These are phyloP conservation scores for Hemibagrus wyckioides DNA, from an alignment of 2,113 vertebrate species.

Conservation along the genomic window DNA sequence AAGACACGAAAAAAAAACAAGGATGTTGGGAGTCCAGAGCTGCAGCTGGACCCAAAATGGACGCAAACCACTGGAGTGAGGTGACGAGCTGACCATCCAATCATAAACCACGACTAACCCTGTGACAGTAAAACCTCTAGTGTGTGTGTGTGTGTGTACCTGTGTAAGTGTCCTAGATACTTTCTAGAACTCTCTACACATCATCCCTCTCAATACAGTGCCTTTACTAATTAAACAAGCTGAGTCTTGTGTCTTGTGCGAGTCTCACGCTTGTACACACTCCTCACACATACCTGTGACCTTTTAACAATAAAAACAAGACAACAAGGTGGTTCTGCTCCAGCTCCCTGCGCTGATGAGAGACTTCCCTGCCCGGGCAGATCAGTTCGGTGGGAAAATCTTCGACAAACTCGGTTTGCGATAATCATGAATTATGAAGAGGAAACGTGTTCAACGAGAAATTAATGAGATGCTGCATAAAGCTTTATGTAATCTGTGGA, in stretches of 20 bases:
- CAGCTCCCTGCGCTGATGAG: background rate
- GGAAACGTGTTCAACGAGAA: conserved; percentile 58
- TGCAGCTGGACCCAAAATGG: background rate
- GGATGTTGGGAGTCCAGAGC: background rate
- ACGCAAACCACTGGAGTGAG: background rate
- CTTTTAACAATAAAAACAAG: background rate
- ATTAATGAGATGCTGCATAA: conserved; percentile 57
- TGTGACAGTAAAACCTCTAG: background rate
- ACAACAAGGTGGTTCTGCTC: too few relatives aligned
- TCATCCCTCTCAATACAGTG: background rate
- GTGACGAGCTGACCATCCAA: background rate
- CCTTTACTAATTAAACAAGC: background rate
- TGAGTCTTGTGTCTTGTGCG: background rate
- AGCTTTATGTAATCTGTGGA: conserved; percentile 60
- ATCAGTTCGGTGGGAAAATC: conserved; percentile 45
- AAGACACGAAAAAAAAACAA: background rate
- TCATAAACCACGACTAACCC: background rate
- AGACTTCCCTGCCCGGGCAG: conserved; percentile 25
- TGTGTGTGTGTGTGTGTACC: background rate
- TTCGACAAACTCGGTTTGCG: conserved; percentile 46
- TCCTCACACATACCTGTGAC: background rate
- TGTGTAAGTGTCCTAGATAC: background rate
- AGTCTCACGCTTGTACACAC: background rate
- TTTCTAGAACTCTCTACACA: background rate
- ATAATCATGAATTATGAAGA: conserved; percentile 60